Evolutionary conservation across 2,888 invertebrate genomes (phyloP).

Genomic region (Acrobasis repandana): DNA sequence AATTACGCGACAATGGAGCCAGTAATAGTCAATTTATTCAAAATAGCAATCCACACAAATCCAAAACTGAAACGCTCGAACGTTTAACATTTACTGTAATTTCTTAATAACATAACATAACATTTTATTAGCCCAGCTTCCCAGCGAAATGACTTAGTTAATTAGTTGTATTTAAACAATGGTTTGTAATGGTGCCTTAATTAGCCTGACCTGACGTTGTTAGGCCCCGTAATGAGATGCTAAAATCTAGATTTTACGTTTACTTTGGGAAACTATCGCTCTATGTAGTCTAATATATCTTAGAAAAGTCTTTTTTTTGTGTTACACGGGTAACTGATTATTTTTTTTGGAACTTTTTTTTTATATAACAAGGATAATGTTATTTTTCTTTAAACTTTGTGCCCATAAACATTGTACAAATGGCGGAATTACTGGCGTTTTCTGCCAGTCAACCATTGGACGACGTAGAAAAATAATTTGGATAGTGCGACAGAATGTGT

Average conservation of each 20-base stretch:
- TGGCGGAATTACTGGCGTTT: no score
- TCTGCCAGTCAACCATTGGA: no score
- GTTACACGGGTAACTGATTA: no score
- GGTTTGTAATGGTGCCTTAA: slow-evolving; percentile 42
- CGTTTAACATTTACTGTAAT: slow-evolving; percentile 68
- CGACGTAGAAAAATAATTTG: no score
- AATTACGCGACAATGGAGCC: no score
- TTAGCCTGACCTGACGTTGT: slow-evolving; percentile 27
- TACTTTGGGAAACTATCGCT: not conserved
- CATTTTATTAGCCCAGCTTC: slow-evolving; percentile 72
- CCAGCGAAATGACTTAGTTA: slow-evolving; percentile 74
- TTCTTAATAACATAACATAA: slow-evolving; percentile 73
- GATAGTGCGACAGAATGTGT: no score
- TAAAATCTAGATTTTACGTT: slow-evolving; percentile 11
- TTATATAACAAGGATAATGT: no score
- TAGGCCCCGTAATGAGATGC: slow-evolving; percentile 13
- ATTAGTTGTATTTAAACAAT: slow-evolving; percentile 75
- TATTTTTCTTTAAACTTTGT: no score
- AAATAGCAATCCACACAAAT: slow-evolving; percentile 47
- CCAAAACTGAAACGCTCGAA: slow-evolving; percentile 41
- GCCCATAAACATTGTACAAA: no score
- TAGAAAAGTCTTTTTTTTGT: not conserved
- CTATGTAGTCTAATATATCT: not conserved
- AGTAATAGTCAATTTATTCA: not conserved
- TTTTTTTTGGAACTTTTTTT: no score